These are phyloP conservation scores for Helicoverpa zea DNA, from an alignment of 1,140 invertebrate species.

Conservation along the genomic window DNA sequence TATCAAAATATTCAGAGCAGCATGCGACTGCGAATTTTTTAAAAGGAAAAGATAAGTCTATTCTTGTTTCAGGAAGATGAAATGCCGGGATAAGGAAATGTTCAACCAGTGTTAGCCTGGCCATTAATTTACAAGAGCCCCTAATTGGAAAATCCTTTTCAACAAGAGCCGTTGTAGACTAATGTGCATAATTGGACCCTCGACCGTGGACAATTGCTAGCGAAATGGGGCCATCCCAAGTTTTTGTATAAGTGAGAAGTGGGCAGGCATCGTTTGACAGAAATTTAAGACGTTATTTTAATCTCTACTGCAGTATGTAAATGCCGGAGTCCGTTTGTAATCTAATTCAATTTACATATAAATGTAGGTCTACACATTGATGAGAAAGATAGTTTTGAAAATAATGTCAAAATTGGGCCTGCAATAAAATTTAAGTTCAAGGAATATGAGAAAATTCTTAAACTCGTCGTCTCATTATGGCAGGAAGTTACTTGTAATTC, in stretches of 20 bases:
- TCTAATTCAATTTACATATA: no score
- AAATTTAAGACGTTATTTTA: conserved; percentile 47
- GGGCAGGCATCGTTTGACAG: conserved; percentile 34
- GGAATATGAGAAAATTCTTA: not conserved
- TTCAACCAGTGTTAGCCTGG: conserved; percentile 58
- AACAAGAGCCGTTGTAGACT: conserved; percentile 60
- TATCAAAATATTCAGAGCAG: conserved; percentile 19
- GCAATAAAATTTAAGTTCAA: not conserved
- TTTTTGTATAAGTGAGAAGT: conserved; percentile 46
- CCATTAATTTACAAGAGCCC: conserved; percentile 67
- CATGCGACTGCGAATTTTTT: not conserved
- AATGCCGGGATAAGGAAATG: conserved; percentile 56
- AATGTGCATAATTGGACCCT: conserved; percentile 69
- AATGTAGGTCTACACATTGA: no score
- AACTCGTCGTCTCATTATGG: conserved; percentile 22
- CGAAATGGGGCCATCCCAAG: conserved; percentile 58
- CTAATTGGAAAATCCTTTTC: conserved; percentile 72
- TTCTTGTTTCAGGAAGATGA: conserved; percentile 39
- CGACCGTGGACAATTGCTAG: conserved; percentile 58
- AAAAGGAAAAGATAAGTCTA: conserved; percentile 2
- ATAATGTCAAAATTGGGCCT: not conserved
- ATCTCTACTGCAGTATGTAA: not conserved
- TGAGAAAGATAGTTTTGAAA: not conserved
- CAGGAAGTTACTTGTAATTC: conserved; percentile 60
- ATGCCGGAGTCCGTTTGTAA: not conserved